Evolutionary conservation across 1,140 invertebrate species (phyloP).

Genomic region (Euwallacea similis): DNA sequence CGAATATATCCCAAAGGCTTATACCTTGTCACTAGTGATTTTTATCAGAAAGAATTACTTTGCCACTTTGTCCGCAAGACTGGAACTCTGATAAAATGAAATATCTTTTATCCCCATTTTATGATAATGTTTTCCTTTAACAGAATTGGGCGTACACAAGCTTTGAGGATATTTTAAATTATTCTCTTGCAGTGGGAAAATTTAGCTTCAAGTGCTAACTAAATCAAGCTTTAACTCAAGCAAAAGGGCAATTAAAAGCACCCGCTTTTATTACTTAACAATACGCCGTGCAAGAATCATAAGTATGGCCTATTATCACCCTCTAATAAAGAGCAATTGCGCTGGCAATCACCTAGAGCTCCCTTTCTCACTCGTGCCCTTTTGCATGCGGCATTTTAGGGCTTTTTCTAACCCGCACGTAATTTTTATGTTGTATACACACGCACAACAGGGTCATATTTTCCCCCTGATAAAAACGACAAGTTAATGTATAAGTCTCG

Average conservation of each 20-base stretch:
- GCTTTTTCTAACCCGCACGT: conserved; percentile 20
- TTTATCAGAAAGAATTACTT: conserved; percentile 35
- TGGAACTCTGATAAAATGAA: conserved; percentile 32
- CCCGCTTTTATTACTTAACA: no score
- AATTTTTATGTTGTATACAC: conserved; percentile 33
- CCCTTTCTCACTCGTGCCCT: conserved; percentile 5
- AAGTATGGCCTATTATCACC: neutral
- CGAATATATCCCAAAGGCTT: conserved; percentile 30
- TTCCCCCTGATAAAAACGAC: conserved; percentile 33
- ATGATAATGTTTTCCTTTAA: conserved; percentile 20
- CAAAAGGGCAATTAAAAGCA: no score
- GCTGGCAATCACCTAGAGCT: neutral
- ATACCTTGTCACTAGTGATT: conserved; percentile 33
- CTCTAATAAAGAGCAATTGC: conserved; percentile 8
- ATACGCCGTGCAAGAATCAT: no score
- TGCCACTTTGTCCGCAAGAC: conserved; percentile 30
- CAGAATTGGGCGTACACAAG: neutral
- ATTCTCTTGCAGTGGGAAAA: no score
- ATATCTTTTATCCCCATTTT: conserved; percentile 33
- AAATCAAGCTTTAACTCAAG: no score
- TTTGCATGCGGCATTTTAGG: neutral
- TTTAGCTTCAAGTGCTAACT: no score
- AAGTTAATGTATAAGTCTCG: conserved; percentile 30
- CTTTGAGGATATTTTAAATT: no score
- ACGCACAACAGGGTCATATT: conserved; percentile 36